Percentiles rank a stretch among this genome's conserved stretches.
These are phyloP conservation scores for Rhingia campestris DNA, from an alignment of 2,888 invertebrate species.

Conservation along the genomic window DNA sequence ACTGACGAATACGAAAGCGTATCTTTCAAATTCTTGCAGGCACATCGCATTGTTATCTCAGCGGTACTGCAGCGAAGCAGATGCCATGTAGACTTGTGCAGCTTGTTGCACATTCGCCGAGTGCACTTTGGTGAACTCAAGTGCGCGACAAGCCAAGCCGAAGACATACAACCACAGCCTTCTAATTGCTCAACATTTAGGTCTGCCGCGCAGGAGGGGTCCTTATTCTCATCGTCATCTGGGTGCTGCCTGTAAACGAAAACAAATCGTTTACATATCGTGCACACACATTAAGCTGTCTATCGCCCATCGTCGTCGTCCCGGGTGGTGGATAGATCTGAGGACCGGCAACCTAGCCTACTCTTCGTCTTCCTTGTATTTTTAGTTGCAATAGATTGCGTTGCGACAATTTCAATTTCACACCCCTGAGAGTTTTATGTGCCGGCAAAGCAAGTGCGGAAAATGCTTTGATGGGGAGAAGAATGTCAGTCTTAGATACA, in stretches of 20 bases:
- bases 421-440: conserved; percentile 62
- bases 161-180: conserved; percentile 54
- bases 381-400: conserved; percentile 21
- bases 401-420: conserved; percentile 63
- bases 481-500: conserved; percentile 5
- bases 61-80: neutral
- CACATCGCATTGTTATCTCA: conserved; percentile 56
- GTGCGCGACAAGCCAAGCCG: conserved; percentile 65
- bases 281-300: conserved; percentile 51
- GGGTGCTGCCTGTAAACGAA: conserved; percentile 75
- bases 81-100: neutral
- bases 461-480: conserved; percentile 43
- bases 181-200: conserved; percentile 72
- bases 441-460: conserved; percentile 57
- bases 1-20: neutral
- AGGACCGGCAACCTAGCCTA: neutral
- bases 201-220: conserved; percentile 76
- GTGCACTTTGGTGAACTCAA: conserved; percentile 61
- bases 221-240: conserved; percentile 59
- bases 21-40: conserved; percentile 22
- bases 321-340: neutral
- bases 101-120: conserved; percentile 63
- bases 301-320: conserved; percentile 1
- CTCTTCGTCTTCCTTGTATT: conserved; percentile 39
- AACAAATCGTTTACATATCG: conserved; percentile 79